Evolutionary conservation across 2,888 invertebrate genomes (phyloP).

Genomic region (Ectropis crepuscularia): DNA sequence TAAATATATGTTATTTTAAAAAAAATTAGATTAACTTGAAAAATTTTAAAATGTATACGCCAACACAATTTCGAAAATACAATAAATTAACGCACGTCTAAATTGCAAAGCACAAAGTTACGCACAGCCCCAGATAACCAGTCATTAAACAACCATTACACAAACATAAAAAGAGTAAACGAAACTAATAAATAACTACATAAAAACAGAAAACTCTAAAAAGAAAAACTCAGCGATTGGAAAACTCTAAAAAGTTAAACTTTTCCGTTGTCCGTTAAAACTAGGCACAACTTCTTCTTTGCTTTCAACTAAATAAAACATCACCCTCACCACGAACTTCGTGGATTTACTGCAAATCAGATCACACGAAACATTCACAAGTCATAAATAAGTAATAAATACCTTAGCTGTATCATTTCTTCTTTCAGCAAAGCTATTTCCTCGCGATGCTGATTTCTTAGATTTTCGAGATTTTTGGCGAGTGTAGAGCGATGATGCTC

Average conservation of each 20-base stretch:
- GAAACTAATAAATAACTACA: too few species aligned
- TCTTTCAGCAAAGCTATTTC: slow-evolving; percentile 61
- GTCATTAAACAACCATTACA: too few species aligned
- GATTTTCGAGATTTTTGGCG: slow-evolving; percentile 59
- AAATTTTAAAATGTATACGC: too few species aligned
- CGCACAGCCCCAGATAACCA: too few species aligned
- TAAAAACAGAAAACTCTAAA: too few species aligned
- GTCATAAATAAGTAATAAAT: slow-evolving; percentile 48
- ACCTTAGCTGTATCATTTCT: slow-evolving; percentile 71
- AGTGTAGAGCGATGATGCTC: slow-evolving; percentile 47
- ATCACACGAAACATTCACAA: slow-evolving; percentile 31
- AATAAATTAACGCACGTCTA: too few species aligned
- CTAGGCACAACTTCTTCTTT: neutral
- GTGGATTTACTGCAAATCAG: slow-evolving; percentile 34
- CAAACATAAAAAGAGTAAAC: too few species aligned
- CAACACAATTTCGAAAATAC: too few species aligned
- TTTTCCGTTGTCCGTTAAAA: neutral
- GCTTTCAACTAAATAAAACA: slow-evolving; percentile 11
- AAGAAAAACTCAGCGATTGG: too few species aligned
- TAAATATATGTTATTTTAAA: too few species aligned
- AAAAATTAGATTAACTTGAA: too few species aligned
- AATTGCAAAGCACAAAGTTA: too few species aligned
- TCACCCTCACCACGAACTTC: slow-evolving; percentile 15
- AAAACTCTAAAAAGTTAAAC: neutral
- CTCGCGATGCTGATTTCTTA: slow-evolving; percentile 59